Evolutionary conservation across 1,140 invertebrate species (phyloP).

Genomic region (Pseudomyrmex pallidus): DNA sequence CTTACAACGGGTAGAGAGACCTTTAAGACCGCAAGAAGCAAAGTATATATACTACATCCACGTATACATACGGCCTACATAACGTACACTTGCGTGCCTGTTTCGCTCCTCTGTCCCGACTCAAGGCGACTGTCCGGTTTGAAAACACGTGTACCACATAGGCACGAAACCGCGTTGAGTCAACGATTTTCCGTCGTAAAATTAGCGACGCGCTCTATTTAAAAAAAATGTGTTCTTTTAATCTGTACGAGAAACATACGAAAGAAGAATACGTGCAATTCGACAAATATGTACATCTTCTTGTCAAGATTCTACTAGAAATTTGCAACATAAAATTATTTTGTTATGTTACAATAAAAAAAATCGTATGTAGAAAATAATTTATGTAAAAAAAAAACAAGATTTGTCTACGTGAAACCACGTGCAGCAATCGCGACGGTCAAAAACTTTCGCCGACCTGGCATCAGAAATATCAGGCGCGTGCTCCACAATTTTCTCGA

Average conservation of each 20-base stretch:
- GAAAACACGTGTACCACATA: background rate
- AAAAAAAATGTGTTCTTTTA: background rate
- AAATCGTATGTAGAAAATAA: background rate
- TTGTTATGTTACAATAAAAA: background rate
- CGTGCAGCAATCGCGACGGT: background rate
- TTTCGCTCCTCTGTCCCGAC: constrained; percentile 63
- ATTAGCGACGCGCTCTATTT: background rate
- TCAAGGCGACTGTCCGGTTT: constrained; percentile 40
- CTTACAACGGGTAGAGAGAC: constrained; percentile 73
- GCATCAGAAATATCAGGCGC: constrained; percentile 33
- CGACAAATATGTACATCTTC: no score
- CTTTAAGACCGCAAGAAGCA: constrained; percentile 76
- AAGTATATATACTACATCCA: constrained; percentile 68
- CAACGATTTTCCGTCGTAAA: constrained; percentile 1
- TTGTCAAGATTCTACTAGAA: background rate
- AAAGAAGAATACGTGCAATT: no score
- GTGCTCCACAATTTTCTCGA: constrained; percentile 48
- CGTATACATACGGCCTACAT: constrained; percentile 59
- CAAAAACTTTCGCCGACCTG: constrained; percentile 41
- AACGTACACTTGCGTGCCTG: constrained; percentile 61
- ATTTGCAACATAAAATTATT: background rate
- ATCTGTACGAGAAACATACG: no score
- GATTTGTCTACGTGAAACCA: background rate
- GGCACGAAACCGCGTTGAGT: background rate
- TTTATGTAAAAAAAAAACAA: background rate